Conservation (phyloP, 2,797 vertebrate genomes). For the Enteromius treurensis region DNA sequence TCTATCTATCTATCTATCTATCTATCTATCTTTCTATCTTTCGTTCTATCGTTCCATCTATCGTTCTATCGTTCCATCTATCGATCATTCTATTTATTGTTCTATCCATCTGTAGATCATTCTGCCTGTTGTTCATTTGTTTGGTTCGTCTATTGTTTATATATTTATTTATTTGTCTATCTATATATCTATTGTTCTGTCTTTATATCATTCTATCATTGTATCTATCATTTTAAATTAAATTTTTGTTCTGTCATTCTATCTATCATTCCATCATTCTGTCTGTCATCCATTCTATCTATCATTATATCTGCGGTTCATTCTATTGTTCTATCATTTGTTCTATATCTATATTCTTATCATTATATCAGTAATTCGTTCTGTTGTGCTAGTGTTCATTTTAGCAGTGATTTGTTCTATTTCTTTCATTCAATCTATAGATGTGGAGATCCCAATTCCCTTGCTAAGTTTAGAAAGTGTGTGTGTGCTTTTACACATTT, state of each 20-base stretch:
- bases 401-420: not conserved
- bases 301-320: not conserved
- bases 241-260: too few relatives aligned
- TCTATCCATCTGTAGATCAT: too few relatives aligned
- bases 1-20: not conserved
- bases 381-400: not conserved
- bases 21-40: too few relatives aligned
- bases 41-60: too few relatives aligned
- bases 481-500: not conserved
- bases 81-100: too few relatives aligned
- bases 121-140: too few relatives aligned
- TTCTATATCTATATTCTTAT: not conserved
- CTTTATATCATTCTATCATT: too few relatives aligned
- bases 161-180: not conserved
- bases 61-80: too few relatives aligned
- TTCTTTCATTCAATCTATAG: not conserved
- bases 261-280: not conserved
- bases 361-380: not conserved
- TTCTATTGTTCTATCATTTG: not conserved
- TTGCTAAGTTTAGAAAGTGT: not conserved
- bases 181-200: not conserved
- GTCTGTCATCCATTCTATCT: not conserved
- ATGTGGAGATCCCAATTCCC: not conserved
- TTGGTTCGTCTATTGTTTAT: too few relatives aligned
- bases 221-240: too few relatives aligned